phyloP scores from a whole-genome alignment of 2,888 invertebrate species.

The Ornithoptera priamus region DNA sequence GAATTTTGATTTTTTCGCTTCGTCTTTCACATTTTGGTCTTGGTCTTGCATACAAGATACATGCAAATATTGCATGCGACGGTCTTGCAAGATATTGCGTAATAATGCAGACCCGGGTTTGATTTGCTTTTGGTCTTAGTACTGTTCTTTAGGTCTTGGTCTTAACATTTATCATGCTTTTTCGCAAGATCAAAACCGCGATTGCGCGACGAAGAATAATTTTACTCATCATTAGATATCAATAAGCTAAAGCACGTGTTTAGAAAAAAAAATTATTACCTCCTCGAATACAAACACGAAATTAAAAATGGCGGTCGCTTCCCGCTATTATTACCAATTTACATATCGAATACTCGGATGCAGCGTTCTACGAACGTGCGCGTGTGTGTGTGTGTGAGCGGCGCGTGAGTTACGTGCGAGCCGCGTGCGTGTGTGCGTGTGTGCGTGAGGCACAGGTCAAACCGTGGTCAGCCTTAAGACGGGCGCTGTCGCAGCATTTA shows the following conservation, averaged over 20 bases:
- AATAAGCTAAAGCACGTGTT: background rate
- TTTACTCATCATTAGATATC: background rate
- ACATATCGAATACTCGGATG: conserved; percentile 26
- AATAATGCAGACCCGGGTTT: too few species aligned
- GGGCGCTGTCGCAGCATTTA: conserved; percentile 31
- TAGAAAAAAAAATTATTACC: conserved; percentile 1
- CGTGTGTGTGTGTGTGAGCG: conserved; percentile 19
- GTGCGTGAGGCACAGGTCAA: conserved; percentile 48
- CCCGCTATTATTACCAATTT: conserved; percentile 26
- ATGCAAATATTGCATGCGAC: too few species aligned
- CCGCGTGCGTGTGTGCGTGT: conserved; percentile 26
- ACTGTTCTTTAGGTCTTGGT: too few species aligned
- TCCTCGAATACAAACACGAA: conserved; percentile 7
- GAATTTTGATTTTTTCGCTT: too few species aligned
- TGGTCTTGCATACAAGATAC: too few species aligned
- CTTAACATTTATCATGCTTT: too few species aligned
- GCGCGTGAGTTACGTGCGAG: conserved; percentile 7
- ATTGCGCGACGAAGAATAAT: too few species aligned
- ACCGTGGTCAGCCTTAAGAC: conserved; percentile 41
- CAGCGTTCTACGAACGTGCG: conserved; percentile 18
- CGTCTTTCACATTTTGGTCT: too few species aligned
- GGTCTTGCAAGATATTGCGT: too few species aligned
- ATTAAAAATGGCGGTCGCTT: conserved; percentile 21
- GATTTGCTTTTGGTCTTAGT: too few species aligned
- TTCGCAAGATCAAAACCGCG: too few species aligned